Evolutionary conservation across 2,888 invertebrate genomes (phyloP), one percentile per base, ranked within the genome.

Genomic region (Ceramica pisi): DNA sequence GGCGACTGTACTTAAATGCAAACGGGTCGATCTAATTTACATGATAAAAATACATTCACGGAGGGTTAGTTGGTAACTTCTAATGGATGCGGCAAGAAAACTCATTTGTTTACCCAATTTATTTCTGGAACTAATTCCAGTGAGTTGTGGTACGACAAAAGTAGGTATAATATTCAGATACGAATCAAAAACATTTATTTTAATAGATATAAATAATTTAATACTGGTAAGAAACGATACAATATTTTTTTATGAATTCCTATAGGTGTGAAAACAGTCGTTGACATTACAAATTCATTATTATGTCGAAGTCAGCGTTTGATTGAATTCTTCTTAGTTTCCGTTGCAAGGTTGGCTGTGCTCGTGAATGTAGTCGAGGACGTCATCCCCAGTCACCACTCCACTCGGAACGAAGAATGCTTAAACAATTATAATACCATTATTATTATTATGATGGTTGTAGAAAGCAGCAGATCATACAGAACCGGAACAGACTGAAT

Each of bases 351-450:
- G 55, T 51, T 62, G 56, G 46, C 50, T 78, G 26, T 78, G 51
- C 55, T 77, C 59, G 8, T 67, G 55, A 53, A 86, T 85, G 67
- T 84, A 87, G 65, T 85, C 77, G n/a, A 87, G 74, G 21, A 87
- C 71, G n/a, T 86, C 78, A 35, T 87, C 84, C 2, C 80, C 87
- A 1, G 82, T 85, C 21, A 79, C 86, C 26, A 87, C 85, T 31
- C 75, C 77, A 57, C 76, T 81, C 26, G 87, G 78, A 4, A 67
- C 44, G 66, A 87, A 87, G 61, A 72, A 66, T 35, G 60, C 87
- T 87, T 80, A 56, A 87, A 87, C 67, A 64, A 75, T 1, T 6
- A 46, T 3, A 8, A 21, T 41, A 23, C 44, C 26, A 51, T 6
- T 16, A 12, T 61, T 55, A 55, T 9, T 9, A 48, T 6, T 53